Conservation (phyloP, 2,113 vertebrate genomes). For the Ailuropoda melanoleuca region DNA sequence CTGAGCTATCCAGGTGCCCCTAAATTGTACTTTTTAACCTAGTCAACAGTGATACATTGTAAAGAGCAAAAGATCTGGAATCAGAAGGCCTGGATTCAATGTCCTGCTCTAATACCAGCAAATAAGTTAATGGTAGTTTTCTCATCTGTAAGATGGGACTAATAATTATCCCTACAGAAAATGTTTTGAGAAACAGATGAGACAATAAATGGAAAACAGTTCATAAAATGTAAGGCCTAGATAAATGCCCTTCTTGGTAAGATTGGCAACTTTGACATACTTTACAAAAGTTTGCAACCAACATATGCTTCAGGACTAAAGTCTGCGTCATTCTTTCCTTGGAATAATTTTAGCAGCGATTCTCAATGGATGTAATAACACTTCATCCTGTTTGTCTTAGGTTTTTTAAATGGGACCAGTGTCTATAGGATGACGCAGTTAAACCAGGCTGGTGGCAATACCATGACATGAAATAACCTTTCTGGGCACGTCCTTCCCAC, state of each 20-base stretch:
- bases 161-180: background rate
- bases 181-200: conserved; percentile 1
- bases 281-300: background rate
- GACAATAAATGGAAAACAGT: conserved; percentile 16
- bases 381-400: background rate
- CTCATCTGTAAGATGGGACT: background rate
- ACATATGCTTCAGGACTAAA: background rate
- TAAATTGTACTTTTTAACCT: conserved; percentile 22
- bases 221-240: background rate
- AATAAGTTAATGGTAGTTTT: background rate
- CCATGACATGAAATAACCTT: background rate
- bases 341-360: background rate
- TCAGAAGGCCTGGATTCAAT: background rate
- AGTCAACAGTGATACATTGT: background rate
- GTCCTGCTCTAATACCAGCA: background rate
- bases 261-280: background rate
- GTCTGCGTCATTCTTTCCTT: background rate
- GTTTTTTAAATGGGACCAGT: background rate
- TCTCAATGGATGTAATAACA: background rate
- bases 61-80: background rate
- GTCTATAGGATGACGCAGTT: background rate
- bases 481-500: background rate
- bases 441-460: background rate
- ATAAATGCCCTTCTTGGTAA: background rate
- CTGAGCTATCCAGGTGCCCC: background rate